A percentile compares a stretch with the other conserved stretches of the same genome.
phyloP scores from a whole-genome alignment of 2,113 vertebrate genomes.

The Pterophyllum scalare region DNA sequence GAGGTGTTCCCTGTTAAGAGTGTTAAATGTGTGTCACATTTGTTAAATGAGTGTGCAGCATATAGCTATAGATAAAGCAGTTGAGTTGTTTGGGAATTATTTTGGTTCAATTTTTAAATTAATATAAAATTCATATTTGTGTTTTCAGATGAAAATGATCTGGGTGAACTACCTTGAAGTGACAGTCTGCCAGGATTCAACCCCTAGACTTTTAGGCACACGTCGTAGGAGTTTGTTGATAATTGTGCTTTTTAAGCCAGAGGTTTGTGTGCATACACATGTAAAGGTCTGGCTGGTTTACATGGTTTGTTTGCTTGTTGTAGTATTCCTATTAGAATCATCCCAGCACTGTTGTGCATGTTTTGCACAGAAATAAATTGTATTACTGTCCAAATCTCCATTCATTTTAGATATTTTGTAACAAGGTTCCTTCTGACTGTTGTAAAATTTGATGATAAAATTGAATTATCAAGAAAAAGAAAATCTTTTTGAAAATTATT shows the following conservation, averaged over 20 bases:
- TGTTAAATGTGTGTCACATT: too few species aligned
- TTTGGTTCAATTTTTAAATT: background rate
- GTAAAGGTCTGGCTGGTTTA: background rate
- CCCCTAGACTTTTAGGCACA: background rate
- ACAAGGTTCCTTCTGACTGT: background rate
- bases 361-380: background rate
- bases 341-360: background rate
- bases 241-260: background rate
- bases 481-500: conserved; percentile 1
- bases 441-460: background rate
- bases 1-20: too few species aligned
- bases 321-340: background rate
- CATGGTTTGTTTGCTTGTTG: background rate
- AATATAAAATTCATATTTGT: background rate
- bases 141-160: background rate
- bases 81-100: too few species aligned
- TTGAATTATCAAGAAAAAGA: background rate
- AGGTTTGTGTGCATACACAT: background rate
- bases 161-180: background rate
- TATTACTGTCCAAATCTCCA: background rate
- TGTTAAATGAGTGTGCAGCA: too few species aligned
- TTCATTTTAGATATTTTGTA: background rate
- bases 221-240: background rate
- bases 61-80: too few species aligned
- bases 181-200: background rate